Percentiles rank a stretch among this genome's conserved stretches.
Evolutionary conservation across 2,797 vertebrate genomes (phyloP).

Genomic region (Pristis pectinata): DNA sequence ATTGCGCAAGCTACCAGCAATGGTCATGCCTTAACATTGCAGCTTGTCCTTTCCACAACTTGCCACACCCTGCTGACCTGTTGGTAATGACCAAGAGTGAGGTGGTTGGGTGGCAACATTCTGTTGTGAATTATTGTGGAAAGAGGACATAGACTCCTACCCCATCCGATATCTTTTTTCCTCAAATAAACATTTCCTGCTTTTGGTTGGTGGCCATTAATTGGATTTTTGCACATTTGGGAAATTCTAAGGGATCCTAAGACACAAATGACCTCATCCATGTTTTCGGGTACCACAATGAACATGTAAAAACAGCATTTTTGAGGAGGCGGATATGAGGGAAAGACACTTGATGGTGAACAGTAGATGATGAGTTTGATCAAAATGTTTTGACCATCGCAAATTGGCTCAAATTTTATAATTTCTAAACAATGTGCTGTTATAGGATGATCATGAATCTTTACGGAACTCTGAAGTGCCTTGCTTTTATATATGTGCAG

Average conservation of each 20-base stretch:
- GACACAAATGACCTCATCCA: not conserved
- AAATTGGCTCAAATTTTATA: not conserved
- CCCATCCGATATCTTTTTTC: not conserved
- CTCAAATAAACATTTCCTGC: not conserved
- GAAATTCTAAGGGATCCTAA: not conserved
- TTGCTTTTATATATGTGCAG: not conserved
- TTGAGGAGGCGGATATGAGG: too few relatives aligned
- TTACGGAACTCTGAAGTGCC: not conserved
- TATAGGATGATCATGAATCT: not conserved
- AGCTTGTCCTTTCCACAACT: not conserved
- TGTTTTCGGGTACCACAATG: not conserved
- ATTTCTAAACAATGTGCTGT: not conserved
- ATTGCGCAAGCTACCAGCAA: not conserved
- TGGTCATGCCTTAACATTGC: not conserved
- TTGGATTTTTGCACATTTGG: not conserved
- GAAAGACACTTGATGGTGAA: not conserved
- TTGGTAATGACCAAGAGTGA: not conserved
- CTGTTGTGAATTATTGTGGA: not conserved
- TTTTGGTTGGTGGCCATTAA: not conserved
- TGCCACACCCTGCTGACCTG: not conserved
- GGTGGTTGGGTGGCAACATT: not conserved
- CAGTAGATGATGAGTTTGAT: not conserved
- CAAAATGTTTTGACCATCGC: not conserved
- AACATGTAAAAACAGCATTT: not conserved
- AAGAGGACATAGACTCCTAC: not conserved